Evolutionary conservation across 2,113 vertebrate species (phyloP), one percentile per base, ranked within the genome.

Genomic region (Centropristis striata): DNA sequence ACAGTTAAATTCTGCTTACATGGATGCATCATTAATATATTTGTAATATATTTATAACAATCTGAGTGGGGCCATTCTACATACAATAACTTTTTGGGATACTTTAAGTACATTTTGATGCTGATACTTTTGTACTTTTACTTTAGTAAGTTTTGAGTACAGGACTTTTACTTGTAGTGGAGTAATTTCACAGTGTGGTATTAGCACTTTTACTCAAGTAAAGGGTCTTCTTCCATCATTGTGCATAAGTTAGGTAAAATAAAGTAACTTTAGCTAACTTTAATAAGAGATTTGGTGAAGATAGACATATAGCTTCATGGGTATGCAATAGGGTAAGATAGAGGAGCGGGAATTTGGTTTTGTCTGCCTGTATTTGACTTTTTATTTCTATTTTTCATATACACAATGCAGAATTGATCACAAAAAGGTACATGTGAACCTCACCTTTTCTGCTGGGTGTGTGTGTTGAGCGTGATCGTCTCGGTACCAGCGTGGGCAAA

Each of bases 401-500:
- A 3, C 5, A 32, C 5, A 54, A n/a, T 12, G 11, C 15, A 9
- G 3, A 44, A 41, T 7, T 21, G 2, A 61, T 42, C 15, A 36
- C 3, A 32, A 49, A 21, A 49, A 58, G 5, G 1, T 16, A 8
- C 54, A 16, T 18, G 1, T 21, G 4, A 80, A 21, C 37, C 75
- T 83, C 57, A 93, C 92, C 88, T 81, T 72, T 60, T 79, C 41
- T 77, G 63, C 59, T 32, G 37, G 28, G n/a, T 41, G 37, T 36
- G n/a, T 55, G 75, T 39, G 12, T 36, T 0, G 66, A 70, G 27
- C 32, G 50, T 39, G 76, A 23, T 78, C 77, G 66, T 68, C 57
- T 78, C 11, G 69, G 37, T 4, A 23, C 67, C 50, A 53, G 36
- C 1, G 44, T 21, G 1, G 83, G 71, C 4, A 75, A 20, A 32